Conservation (phyloP, 2,797 vertebrate genomes). For the Megaceryle alcyon region DNA sequence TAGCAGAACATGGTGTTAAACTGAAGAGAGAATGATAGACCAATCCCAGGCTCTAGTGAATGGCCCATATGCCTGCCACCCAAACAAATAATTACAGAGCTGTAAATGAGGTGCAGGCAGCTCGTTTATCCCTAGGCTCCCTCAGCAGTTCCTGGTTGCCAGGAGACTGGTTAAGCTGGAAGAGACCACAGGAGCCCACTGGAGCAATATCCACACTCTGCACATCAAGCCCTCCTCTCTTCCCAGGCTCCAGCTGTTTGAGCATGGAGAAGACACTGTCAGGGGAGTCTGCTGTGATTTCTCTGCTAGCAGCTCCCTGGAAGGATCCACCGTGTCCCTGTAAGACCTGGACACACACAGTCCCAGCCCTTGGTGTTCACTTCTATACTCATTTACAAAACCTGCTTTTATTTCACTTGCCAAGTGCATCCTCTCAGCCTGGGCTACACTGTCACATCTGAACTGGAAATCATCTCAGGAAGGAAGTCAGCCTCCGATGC, state of each 20-base stretch:
- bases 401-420: neutral
- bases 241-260: neutral
- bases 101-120: neutral
- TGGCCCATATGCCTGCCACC: neutral
- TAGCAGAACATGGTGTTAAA: neutral
- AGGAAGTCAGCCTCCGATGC: neutral
- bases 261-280: neutral
- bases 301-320: neutral
- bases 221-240: neutral
- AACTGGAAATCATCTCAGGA: neutral
- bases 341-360: neutral
- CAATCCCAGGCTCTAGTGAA: neutral
- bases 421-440: neutral
- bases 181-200: neutral
- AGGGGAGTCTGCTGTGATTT: neutral
- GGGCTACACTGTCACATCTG: neutral
- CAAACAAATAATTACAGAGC: neutral
- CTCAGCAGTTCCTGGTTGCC: neutral
- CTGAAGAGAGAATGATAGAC: neutral
- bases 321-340: neutral
- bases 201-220: neutral
- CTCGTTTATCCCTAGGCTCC: neutral
- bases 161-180: neutral
- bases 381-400: neutral
- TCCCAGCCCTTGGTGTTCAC: neutral